Evolutionary conservation across 2,888 invertebrate species (phyloP), one percentile per base, ranked within the genome.

Genomic region (Agonopterix heracliana): DNA sequence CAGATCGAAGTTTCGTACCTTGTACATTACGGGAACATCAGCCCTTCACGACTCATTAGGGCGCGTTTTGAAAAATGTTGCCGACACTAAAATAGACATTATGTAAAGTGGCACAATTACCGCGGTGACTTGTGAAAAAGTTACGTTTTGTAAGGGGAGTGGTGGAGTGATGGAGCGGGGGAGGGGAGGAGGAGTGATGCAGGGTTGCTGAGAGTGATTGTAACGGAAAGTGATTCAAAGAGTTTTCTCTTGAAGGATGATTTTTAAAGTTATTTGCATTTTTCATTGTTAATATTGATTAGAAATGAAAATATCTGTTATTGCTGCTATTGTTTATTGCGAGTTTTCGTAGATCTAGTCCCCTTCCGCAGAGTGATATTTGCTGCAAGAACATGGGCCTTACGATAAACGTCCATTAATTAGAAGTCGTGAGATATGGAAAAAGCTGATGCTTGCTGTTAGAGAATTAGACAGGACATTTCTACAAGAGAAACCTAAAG

Each of bases 41-140:
- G 57, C 72, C 70, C 73, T 81, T 86, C 84, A 74, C 84, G 83
- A 77, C 81, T 85, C 86, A 84, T 85, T 86, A 86, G 76, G 71
- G 71, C 68, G 59, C 64, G 71, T 69, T 71, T 64, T 74, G 79
- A 79, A 79, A 81, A 84, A 82, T 79, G 77, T 68, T 68, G 70
- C 63, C 77, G 70, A 66, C 72, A 85, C 84, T 86, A 81, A 85
- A 86, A 85, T 84, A 86, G 79, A 85, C 87, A 86, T 87, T 87
- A 87, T 83, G 84, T 76, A 81, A 83, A 88, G 86, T 86, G 83
- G 64, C 74, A 75, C 85, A 83, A 86, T 86, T 81, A 84, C 80
- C 66, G 73, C 66, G 67, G 76, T 79, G 80, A 81, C 81, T 79
- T 68, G 79, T 58, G 72, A 64, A 71, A 75, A 78, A 76, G 71